Conservation (phyloP, 2,888 invertebrate genomes). For the Cyclophora albipunctata region DNA sequence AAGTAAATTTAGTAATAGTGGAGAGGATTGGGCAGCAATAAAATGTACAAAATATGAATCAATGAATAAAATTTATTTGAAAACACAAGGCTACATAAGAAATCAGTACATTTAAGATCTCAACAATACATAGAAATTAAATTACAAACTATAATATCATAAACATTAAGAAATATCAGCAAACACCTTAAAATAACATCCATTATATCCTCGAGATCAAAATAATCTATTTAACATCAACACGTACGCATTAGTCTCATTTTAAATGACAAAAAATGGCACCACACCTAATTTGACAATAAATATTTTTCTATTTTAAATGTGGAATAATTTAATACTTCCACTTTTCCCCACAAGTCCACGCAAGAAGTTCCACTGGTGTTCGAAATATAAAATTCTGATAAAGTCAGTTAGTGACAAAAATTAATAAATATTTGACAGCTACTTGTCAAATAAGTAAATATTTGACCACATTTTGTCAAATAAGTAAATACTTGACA, state of each 20-base stretch:
- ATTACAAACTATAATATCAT: background rate
- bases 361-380: too few relatives aligned
- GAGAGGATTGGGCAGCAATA: too few relatives aligned
- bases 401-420: slow-evolving; percentile 18
- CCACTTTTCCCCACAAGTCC: too few relatives aligned
- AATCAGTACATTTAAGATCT: slow-evolving; percentile 11
- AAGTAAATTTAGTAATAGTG: too few relatives aligned
- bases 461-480: too few relatives aligned
- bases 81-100: slow-evolving; percentile 7
- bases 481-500: too few relatives aligned
- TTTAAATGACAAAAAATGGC: slow-evolving; percentile 20
- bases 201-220: slow-evolving; percentile 32
- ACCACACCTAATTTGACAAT: too few relatives aligned
- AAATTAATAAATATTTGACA: slow-evolving; percentile 12
- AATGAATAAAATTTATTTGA: slow-evolving; percentile 17
- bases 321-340: too few relatives aligned
- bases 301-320: too few relatives aligned
- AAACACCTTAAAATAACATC: slow-evolving; percentile 15
- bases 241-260: slow-evolving; percentile 24
- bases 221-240: slow-evolving; percentile 18
- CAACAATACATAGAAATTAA: slow-evolving; percentile 13
- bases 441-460: too few relatives aligned
- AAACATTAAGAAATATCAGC: slow-evolving; percentile 6
- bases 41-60: background rate
- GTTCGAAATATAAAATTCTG: too few relatives aligned